Conservation (phyloP, 2,113 vertebrate species). For the Rhodinocichla rosea region DNA sequence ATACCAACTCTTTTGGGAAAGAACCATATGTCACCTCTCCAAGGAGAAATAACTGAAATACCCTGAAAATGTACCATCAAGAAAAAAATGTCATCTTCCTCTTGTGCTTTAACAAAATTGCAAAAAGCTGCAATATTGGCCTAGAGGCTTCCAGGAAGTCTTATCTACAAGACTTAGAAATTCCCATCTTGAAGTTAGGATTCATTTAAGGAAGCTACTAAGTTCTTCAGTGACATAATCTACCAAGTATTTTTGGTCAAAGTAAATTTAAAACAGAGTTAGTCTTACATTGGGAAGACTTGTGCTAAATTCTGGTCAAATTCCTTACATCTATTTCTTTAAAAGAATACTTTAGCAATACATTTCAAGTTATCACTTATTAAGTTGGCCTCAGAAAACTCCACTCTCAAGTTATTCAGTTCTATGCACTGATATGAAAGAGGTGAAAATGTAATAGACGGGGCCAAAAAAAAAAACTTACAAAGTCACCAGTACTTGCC, state of each 20-base stretch:
- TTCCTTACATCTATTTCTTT: neutral
- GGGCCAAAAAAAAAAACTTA: neutral
- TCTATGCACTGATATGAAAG: neutral
- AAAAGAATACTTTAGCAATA: neutral
- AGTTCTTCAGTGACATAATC: neutral
- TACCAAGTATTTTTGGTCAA: neutral
- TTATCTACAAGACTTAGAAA: no score
- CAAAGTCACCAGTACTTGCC: neutral
- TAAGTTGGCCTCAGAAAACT: neutral
- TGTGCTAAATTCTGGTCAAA: neutral
- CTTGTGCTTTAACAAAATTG: neutral
- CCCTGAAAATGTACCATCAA: neutral
- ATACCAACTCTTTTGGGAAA: neutral
- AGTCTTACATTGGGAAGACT: neutral
- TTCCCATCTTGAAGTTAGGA: neutral
- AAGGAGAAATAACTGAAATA: neutral
- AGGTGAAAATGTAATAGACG: neutral
- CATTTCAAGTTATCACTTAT: neutral
- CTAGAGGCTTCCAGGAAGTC: neutral
- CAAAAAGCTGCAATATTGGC: neutral
- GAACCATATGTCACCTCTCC: neutral
- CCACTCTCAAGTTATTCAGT: neutral
- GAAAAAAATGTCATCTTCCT: neutral
- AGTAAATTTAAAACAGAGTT: neutral
- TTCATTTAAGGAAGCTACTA: neutral